Conservation (phyloP, 1,140 invertebrate genomes). For the Catajapyx aquilonaris region DNA sequence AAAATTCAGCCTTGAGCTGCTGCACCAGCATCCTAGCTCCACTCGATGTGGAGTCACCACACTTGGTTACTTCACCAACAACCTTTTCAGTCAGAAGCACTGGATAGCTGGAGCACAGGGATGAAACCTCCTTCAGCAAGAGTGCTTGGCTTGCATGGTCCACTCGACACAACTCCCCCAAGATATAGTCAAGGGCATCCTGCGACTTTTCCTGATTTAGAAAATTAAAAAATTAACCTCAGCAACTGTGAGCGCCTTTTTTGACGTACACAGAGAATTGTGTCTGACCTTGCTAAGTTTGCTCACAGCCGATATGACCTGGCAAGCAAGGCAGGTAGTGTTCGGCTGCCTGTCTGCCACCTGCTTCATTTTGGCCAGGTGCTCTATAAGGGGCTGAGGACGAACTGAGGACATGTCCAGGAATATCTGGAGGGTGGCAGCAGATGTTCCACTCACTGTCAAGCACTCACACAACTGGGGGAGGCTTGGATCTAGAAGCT, state of each 20-base stretch:
- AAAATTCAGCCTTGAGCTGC: conserved; percentile 20
- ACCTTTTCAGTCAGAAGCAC: conserved; percentile 53
- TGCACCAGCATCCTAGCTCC: conserved; percentile 23
- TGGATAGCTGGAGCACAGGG: conserved; percentile 51
- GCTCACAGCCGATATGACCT: conserved; percentile 37
- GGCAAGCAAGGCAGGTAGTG: conserved; percentile 36
- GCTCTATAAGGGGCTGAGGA: conserved; percentile 39
- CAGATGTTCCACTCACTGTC: conserved; percentile 27
- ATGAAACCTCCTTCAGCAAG: conserved; percentile 49
- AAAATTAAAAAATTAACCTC: neutral
- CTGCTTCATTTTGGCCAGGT: conserved; percentile 39
- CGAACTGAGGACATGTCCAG: conserved; percentile 44
- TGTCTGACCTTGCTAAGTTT: conserved; percentile 33
- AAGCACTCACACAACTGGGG: conserved; percentile 54
- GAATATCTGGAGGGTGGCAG: conserved; percentile 51
- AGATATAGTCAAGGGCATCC: conserved; percentile 54
- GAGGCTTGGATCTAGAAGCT: conserved; percentile 50
- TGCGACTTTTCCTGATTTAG: conserved; percentile 39
- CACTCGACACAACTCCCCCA: conserved; percentile 42
- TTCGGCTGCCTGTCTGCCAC: conserved; percentile 42
- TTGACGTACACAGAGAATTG: neutral
- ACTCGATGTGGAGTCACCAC: conserved; percentile 26
- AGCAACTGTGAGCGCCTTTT: neutral
- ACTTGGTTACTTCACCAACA: conserved; percentile 40
- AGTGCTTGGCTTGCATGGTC: conserved; percentile 44